phyloP scores from a whole-genome alignment of 2,888 invertebrate genomes.

The Drosophila antonietae region DNA sequence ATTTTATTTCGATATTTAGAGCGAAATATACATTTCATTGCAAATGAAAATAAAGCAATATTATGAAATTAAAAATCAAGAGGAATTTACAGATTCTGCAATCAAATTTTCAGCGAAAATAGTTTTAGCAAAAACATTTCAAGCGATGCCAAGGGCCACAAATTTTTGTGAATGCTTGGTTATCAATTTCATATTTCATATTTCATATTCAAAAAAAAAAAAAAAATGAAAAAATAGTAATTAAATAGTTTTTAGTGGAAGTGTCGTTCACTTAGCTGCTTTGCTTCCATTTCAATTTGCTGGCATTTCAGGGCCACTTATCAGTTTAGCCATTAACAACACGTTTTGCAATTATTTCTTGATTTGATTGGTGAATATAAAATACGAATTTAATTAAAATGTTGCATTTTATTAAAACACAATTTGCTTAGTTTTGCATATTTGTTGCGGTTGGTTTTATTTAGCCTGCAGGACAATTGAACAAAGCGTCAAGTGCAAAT shows the following conservation, averaged over 20 bases:
- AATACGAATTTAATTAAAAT: slow-evolving; percentile 9
- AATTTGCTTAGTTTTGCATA: slow-evolving; percentile 10
- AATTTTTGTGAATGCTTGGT: neutral
- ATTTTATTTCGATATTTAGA: neutral
- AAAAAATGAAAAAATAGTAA: neutral
- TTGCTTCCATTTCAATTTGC: neutral
- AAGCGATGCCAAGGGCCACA: neutral
- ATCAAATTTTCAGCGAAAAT: neutral
- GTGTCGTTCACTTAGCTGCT: slow-evolving; percentile 41
- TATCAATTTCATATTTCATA: neutral
- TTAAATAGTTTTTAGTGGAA: neutral
- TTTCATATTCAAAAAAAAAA: neutral
- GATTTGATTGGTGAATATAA: neutral
- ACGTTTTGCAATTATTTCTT: slow-evolving; percentile 36
- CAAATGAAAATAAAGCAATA: neutral
- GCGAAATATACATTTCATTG: neutral
- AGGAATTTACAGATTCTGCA: neutral
- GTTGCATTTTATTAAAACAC: neutral
- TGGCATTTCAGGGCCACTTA: slow-evolving; percentile 20
- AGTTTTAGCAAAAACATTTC: neutral
- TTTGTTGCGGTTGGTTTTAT: neutral
- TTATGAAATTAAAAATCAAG: neutral
- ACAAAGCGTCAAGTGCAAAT: slow-evolving; percentile 3
- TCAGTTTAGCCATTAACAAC: slow-evolving; percentile 34
- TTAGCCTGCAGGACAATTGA: neutral